A percentile compares a stretch with the other conserved stretches of the same genome.
Evolutionary conservation across 2,888 invertebrate genomes (phyloP).

Genomic region (Plutella xylostella): DNA sequence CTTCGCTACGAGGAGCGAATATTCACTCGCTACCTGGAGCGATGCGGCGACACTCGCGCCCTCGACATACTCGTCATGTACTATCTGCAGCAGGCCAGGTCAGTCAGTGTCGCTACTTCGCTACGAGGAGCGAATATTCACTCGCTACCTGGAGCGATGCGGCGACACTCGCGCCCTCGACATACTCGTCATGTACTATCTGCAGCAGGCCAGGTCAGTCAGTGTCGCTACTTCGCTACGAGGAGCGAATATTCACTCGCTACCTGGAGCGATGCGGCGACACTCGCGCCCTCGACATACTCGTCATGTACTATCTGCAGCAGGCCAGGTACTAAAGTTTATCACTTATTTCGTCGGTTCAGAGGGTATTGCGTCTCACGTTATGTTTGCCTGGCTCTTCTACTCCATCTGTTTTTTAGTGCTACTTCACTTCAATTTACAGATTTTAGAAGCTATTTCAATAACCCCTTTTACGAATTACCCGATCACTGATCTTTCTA

Average conservation of each 20-base stretch:
- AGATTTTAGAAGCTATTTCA: not conserved
- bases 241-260: constrained; percentile 76
- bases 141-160: constrained; percentile 71
- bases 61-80: constrained; percentile 79
- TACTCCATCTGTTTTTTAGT: too few relatives aligned
- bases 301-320: constrained; percentile 78
- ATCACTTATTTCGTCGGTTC: too few relatives aligned
- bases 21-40: constrained; percentile 74
- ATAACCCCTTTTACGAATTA: constrained; percentile 19
- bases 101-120: constrained; percentile 52
- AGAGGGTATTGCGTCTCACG: too few relatives aligned
- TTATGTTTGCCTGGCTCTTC: too few relatives aligned
- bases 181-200: constrained; percentile 76
- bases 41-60: constrained; percentile 63
- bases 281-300: constrained; percentile 72
- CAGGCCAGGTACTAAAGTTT: constrained; percentile 66
- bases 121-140: constrained; percentile 76
- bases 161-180: constrained; percentile 73
- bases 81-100: constrained; percentile 72
- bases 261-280: constrained; percentile 72
- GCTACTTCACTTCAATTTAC: too few relatives aligned
- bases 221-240: constrained; percentile 65
- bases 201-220: constrained; percentile 66
- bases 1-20: constrained; percentile 74
- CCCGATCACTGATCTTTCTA: too few relatives aligned